Conservation (phyloP, 2,888 invertebrate species). For the Drepana falcataria region DNA sequence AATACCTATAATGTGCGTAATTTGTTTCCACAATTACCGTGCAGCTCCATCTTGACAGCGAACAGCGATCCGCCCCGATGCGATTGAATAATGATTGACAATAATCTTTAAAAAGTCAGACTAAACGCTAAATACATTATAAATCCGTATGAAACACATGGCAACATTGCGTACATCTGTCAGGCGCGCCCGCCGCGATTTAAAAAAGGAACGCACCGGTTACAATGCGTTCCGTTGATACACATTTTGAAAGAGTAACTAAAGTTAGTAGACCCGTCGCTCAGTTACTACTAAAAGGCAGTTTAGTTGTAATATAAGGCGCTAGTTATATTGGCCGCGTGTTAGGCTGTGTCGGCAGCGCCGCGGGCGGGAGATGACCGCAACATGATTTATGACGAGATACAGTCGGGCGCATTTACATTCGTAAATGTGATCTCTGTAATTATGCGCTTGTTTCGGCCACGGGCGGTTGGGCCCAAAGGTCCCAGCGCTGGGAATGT, state of each 20-base stretch:
- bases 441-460: constrained; percentile 67
- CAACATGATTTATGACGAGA: constrained; percentile 66
- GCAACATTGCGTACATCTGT: constrained; percentile 72
- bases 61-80: too few relatives aligned
- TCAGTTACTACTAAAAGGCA: constrained; percentile 21
- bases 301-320: constrained; percentile 9
- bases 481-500: constrained; percentile 12
- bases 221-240: constrained; percentile 57
- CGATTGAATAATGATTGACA: not conserved
- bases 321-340: constrained; percentile 17
- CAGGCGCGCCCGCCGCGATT: constrained; percentile 61
- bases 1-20: too few relatives aligned
- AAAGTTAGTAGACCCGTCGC: constrained; percentile 20
- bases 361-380: constrained; percentile 76
- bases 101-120: not conserved
- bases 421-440: constrained; percentile 71
- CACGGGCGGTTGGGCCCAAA: constrained; percentile 43
- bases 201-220: constrained; percentile 60
- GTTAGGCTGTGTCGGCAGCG: constrained; percentile 48
- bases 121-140: constrained; percentile 24
- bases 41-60: too few relatives aligned
- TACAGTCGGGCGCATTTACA: constrained; percentile 60
- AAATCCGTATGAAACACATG: constrained; percentile 55
- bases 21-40: too few relatives aligned
- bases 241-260: constrained; percentile 42